phyloP scores from a whole-genome alignment of 2,113 vertebrate species.

The Serilophus lunatus region DNA sequence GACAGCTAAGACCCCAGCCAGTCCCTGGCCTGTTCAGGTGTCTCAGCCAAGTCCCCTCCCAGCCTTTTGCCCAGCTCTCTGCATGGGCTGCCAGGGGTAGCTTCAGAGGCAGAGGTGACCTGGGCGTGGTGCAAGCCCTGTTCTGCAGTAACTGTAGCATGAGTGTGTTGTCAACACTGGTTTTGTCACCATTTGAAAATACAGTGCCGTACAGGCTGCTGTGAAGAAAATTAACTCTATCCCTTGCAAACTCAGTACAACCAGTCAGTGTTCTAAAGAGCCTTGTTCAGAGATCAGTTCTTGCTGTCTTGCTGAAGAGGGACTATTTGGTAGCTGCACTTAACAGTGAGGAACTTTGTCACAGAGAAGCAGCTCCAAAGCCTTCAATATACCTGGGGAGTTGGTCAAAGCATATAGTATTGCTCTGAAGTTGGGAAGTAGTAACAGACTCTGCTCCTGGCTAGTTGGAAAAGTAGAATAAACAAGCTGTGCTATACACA shows the following conservation, averaged over 20 bases:
- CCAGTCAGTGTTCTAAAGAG: not conserved
- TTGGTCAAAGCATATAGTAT: not conserved
- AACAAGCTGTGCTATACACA: not conserved
- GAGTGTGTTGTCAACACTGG: not conserved
- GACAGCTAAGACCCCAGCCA: not conserved
- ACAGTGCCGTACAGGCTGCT: not conserved
- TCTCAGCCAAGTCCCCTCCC: not conserved
- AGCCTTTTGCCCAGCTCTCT: not conserved
- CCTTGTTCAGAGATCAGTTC: not conserved
- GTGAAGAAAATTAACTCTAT: not conserved
- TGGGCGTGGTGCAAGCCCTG: not conserved
- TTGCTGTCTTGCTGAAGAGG: not conserved
- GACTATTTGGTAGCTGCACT: not conserved
- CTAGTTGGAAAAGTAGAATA: not conserved
- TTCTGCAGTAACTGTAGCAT: not conserved
- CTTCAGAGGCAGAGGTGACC: not conserved
- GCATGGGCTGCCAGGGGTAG: not conserved
- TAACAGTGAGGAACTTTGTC: not conserved
- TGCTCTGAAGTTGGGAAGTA: not conserved
- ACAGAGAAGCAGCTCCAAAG: not conserved
- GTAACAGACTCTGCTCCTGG: not conserved
- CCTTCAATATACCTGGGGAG: not conserved
- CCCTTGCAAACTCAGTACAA: not conserved
- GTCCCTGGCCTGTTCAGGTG: rapidly evolving
- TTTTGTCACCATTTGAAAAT: not conserved